Conservation (phyloP, 2,797 vertebrate genomes). For the Bovichtus variegatus region DNA sequence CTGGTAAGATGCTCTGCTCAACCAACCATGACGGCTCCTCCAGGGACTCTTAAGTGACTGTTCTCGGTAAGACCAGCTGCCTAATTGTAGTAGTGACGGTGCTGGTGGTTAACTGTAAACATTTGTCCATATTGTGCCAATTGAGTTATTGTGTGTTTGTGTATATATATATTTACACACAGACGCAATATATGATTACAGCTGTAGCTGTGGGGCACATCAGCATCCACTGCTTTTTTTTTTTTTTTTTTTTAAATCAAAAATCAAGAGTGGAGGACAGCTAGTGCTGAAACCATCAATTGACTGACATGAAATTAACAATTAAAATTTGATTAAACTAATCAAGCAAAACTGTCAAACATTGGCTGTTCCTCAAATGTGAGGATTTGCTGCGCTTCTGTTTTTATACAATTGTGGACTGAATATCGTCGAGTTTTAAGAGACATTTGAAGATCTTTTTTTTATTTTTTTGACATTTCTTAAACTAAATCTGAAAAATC, state of each 20-base stretch:
- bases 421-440: neutral
- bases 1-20: constrained; percentile 63
- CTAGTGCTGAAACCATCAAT: neutral
- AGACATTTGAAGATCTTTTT: neutral
- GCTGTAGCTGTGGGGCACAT: no score
- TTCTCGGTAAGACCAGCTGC: constrained; percentile 70
- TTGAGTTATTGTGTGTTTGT: neutral
- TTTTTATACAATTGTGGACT: neutral
- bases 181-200: no score
- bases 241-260: neutral
- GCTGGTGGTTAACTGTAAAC: constrained; percentile 38
- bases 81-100: constrained; percentile 30
- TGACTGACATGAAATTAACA: neutral
- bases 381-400: neutral
- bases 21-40: constrained; percentile 56
- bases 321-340: neutral
- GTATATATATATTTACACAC: no score
- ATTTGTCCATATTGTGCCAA: constrained; percentile 33
- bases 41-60: constrained; percentile 65
- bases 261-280: neutral
- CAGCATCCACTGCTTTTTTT: neutral
- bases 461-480: neutral
- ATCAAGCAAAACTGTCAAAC: neutral
- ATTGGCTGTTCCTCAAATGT: neutral
- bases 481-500: neutral